Percentiles rank a stretch among this genome's conserved stretches.
Evolutionary conservation across 2,888 invertebrate genomes (phyloP).

Genomic region (Tetragonula carbonaria): DNA sequence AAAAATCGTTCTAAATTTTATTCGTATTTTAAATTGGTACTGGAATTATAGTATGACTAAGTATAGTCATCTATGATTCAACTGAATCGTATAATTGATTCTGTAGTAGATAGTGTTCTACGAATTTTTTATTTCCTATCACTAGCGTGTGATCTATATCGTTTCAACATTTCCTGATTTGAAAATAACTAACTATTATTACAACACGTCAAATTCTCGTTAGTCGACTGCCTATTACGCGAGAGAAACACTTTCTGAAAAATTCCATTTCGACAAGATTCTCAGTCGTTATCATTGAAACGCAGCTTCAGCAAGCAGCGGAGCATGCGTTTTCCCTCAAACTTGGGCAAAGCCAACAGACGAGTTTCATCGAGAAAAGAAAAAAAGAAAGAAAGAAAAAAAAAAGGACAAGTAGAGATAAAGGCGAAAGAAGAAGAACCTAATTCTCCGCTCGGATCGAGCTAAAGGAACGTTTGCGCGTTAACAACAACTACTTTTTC

Average conservation of each 20-base stretch:
- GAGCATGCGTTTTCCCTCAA: not conserved
- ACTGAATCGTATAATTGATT: no score
- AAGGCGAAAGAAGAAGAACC: not conserved
- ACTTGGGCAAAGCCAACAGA: not conserved
- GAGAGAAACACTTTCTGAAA: not conserved
- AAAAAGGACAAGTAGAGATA: no score
- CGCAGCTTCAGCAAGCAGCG: not conserved
- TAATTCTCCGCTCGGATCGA: conserved; percentile 11
- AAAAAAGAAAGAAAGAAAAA: not conserved
- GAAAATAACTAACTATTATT: not conserved
- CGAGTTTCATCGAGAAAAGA: not conserved
- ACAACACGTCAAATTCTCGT: not conserved
- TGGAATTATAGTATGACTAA: no score
- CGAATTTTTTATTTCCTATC: conserved; percentile 1
- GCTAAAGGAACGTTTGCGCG: not conserved
- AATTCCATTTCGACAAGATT: not conserved
- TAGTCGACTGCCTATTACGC: not conserved
- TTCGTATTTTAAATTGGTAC: no score
- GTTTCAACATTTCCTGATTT: not conserved
- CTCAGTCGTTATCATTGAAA: not conserved
- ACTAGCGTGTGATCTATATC: not conserved
- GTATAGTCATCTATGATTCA: no score
- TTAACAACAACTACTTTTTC: conserved; percentile 24
- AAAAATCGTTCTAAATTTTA: no score
- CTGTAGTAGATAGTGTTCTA: no score